Conservation (phyloP, 2,113 vertebrate genomes). For the Antigone vipio region DNA sequence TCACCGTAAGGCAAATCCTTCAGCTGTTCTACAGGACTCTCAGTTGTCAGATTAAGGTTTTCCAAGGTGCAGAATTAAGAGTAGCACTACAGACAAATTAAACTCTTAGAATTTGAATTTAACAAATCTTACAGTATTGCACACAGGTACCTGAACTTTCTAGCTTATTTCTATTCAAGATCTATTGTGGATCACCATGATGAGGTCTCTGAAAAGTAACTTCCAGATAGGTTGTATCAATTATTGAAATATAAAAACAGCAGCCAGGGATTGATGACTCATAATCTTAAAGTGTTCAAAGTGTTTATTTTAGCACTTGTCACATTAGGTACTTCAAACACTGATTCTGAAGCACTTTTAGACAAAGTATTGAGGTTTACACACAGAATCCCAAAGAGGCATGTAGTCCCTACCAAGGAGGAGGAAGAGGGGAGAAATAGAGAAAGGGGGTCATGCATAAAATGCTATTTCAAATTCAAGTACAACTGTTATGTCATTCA, state of each 20-base stretch:
- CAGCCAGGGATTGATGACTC: slow-evolving; percentile 15
- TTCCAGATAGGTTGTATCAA: neutral
- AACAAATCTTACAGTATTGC: neutral
- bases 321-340: neutral
- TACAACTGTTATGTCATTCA: neutral
- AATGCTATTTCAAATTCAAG: neutral
- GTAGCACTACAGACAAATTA: neutral
- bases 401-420: neutral
- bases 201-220: neutral
- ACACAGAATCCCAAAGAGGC: neutral
- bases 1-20: neutral
- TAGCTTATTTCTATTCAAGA: neutral
- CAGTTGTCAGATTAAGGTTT: neutral
- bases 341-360: neutral
- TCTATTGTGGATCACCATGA: neutral
- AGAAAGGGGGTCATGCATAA: neutral
- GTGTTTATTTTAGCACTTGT: slow-evolving; percentile 36
- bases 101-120: neutral
- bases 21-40: neutral
- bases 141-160: neutral
- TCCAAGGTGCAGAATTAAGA: neutral
- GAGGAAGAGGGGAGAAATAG: neutral
- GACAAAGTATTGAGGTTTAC: neutral
- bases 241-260: neutral
- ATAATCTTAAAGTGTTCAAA: neutral